Evolutionary conservation across 35 echinoderm and acorn worm genomes (phyloP), one percentile per base, ranked within the genome.

Genomic region (Holothuria glaberrima): DNA sequence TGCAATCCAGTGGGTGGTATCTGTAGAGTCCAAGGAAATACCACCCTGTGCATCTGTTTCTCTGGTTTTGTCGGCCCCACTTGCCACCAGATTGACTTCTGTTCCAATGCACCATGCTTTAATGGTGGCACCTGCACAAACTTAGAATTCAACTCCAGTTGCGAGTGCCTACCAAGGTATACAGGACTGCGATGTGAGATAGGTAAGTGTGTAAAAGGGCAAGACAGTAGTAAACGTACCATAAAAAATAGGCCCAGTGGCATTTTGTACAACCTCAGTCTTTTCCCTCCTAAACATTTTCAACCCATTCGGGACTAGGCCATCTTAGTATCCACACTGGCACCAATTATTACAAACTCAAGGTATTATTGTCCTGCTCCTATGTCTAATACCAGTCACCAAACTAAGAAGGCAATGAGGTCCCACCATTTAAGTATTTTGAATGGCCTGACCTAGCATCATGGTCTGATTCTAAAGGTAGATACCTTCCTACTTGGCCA

Each of bases 91-190:
- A 68, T 68, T 1, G 64, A 68, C 64, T 68, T 68, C 19, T 68
- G 64, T 68, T 68, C 64, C 64, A 68, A 68, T 68, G 64, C 64
- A 68, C 64, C 64, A 68, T 68, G 64, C 64, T 68, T 68, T 68
- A 68, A 68, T 68, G 64, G 64, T 68, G 64, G 64, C n/a, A 68
- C 64, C 64, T 68, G 64, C 19, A 68, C 64, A 26, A 68, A 68
- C 64, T 19, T 68, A 19, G 64, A 68, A 20, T 68, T 19, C 19
- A 68, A 68, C 19, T 68, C 64, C n/a, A 68, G 64, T 68, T 68
- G 64, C 22, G 64, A 68, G 64, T 68, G 64, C 22, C n/a, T 68
- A 1, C 64, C 64, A 26, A 68, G 64, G 19, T 68, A 68, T 68
- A 20, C 64, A 14, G 64, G 64, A 14, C 1, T 19, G 22, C 64